Base-by-base conservation (phyloP, 2,113 vertebrate species). In the Syngnathus scovelli region DNA sequence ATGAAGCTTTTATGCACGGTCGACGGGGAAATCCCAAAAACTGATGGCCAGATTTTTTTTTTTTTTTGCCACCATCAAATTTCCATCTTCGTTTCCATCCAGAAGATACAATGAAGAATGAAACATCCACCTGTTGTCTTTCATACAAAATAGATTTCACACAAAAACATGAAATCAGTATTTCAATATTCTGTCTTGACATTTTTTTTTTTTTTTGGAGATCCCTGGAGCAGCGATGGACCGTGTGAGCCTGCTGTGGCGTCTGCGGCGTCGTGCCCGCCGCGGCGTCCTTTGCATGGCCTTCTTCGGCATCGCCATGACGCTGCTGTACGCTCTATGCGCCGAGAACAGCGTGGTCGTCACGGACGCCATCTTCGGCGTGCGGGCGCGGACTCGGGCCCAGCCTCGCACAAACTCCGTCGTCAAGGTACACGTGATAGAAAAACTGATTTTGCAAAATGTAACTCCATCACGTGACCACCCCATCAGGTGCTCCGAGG, bases 281-380 rank as follows among this genome's bases (percentile, higher is more conserved):
- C 79, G 90, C 0, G 90, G 90, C 8, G 89, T 65, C 0, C 46
- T 92, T 43, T 93, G 90, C 86, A 90, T 92, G 90, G 74, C 76
- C 7, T 76, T 92, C 65, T 91, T 92, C 79, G 90, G 90, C 68
- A 38, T 92, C 66, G 85, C 85, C 68, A 91, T 93, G 87, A 90
- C 88, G 15, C 74, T 91, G 67, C 85, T 93, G 12, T 92, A 91
- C 27, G 89, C 91, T 39, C 43, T 93, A 54, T 93, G 92, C 3
- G 91, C 90, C 13, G 91, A 93, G 44, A 92, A 91, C 86, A 90
- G 90, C 67, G 90, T 92, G 19, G 83, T 86, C 0, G 92, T 91
- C 68, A 91, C 91, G 0, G 90, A 91, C 27, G 89, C 89, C 66
- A 89, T 91, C 74, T 91, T 91, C 3, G 87, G 88, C 0, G 83